Conservation (phyloP, 2,113 vertebrate genomes). For the Fukomys damarensis region DNA sequence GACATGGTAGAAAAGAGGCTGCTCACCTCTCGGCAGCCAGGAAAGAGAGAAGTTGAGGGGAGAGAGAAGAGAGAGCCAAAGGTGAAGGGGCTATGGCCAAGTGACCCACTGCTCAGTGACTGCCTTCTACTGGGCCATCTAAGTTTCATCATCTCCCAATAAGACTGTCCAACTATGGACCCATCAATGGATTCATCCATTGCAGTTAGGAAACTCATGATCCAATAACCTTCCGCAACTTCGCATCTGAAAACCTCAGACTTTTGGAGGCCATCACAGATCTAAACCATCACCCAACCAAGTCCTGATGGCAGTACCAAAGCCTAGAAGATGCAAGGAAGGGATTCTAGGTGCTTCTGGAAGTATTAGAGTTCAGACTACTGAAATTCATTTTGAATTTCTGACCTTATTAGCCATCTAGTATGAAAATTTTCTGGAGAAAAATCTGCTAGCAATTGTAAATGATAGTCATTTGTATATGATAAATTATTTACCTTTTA, state of each 20-base stretch:
- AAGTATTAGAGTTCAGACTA: background rate
- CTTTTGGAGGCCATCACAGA: background rate
- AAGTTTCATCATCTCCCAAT: background rate
- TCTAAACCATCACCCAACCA: background rate
- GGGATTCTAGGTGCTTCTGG: too few relatives aligned
- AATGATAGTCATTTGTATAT: background rate
- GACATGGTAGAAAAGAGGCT: background rate
- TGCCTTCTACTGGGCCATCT: background rate
- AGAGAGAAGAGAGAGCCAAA: background rate
- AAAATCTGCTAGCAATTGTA: background rate
- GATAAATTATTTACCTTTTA: background rate
- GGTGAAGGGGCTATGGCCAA: background rate
- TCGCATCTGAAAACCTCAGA: background rate
- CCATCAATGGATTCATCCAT: background rate
- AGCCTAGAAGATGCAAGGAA: background rate
- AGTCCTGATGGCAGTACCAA: background rate
- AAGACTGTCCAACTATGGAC: background rate
- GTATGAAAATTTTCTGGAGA: background rate
- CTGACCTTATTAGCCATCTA: background rate
- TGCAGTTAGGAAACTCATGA: background rate
- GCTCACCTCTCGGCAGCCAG: background rate
- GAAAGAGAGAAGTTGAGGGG: background rate
- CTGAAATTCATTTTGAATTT: background rate
- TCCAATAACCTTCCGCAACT: background rate
- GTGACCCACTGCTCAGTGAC: too few relatives aligned